Evolutionary conservation across 2,113 vertebrate species (phyloP), one percentile per base, ranked within the genome.

Genomic region (Orthonyx spaldingii): DNA sequence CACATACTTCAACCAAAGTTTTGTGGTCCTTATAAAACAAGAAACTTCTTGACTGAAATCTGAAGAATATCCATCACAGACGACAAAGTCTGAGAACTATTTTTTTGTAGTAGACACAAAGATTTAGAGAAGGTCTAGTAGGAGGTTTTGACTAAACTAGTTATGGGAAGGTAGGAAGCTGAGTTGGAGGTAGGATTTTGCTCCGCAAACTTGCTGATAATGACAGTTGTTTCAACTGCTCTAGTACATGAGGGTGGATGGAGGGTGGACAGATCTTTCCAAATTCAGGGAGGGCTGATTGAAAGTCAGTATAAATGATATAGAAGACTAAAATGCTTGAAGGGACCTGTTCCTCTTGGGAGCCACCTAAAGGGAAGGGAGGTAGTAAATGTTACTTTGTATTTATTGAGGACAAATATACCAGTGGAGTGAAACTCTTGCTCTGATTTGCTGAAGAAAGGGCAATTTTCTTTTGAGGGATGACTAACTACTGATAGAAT

Each of bases 91-190:
- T 61, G 42, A 82, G 61, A 89, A 82, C 59, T 59, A 32, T 24
- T 85, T 90, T 87, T 22, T 32, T 84, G 24, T 28, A 46, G 65
- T 10, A 90, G 41, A 68, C 21, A 50, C 18, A 63, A 53, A 69
- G 27, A 77, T 74, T 77, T 74, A 89, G 32, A 66, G 41, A 57
- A 55, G 30, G 49, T 42, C 5, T 59, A 55, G 60, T 82, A 28
- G 78, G 60, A 95, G 30, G 57, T 70, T 90, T 95, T 88, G 64
- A 94, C 52, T 96, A 80, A 94, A 84, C 8, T 85, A 71, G 17
- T 90, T 93, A 55, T 32, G n/a, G 44, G 49, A 86, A 90, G 71
- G 41, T 78, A 68, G 66, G 60, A 90, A 89, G 35, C 24, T 78
- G 49, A 88, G 18, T 12, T 78, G 20, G n/a, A 86, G 14, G 17